These are phyloP conservation scores for Catagonus wagneri DNA, from an alignment of 2,113 vertebrate genomes.

Conservation along the genomic window DNA sequence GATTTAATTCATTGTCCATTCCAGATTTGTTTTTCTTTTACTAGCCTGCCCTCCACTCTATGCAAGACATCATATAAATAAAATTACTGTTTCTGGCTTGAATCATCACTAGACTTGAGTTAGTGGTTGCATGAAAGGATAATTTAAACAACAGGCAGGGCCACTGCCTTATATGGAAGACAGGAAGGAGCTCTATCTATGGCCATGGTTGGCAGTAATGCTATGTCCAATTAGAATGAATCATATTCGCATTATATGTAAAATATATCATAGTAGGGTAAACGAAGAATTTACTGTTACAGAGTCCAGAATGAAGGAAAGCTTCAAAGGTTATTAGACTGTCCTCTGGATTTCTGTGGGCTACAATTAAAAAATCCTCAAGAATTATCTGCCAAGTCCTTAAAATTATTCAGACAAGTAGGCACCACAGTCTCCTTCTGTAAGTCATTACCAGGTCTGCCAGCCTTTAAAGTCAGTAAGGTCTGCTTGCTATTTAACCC, in stretches of 20 bases:
- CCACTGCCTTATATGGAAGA: conserved; percentile 63
- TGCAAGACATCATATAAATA: conserved; percentile 80
- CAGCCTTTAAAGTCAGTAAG: conserved; percentile 63
- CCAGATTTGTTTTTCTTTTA: conserved; percentile 79
- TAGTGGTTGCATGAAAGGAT: conserved; percentile 76
- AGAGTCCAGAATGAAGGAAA: conserved; percentile 51
- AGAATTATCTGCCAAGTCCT: conserved; percentile 76
- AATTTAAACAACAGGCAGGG: conserved; percentile 79
- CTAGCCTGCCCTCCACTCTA: conserved; percentile 65
- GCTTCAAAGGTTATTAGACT: conserved; percentile 62
- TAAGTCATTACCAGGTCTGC: conserved; percentile 78
- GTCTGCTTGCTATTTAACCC: conserved; percentile 77
- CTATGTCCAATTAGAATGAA: conserved; percentile 78
- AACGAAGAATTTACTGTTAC: conserved; percentile 62
- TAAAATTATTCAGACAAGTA: conserved; percentile 79
- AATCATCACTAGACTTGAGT: conserved; percentile 72
- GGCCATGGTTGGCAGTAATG: conserved; percentile 66
- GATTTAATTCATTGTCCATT: conserved; percentile 76
- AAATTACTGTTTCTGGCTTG: conserved; percentile 82
- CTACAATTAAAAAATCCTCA: conserved; percentile 77
- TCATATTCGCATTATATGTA: conserved; percentile 66
- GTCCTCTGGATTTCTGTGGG: conserved; percentile 60
- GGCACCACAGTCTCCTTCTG: conserved; percentile 71
- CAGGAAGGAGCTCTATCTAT: conserved; percentile 12
- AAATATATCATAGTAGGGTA: conserved; percentile 73